Evolutionary conservation across 2,888 invertebrate genomes (phyloP).

Genomic region (Heterodera filipjevi): DNA sequence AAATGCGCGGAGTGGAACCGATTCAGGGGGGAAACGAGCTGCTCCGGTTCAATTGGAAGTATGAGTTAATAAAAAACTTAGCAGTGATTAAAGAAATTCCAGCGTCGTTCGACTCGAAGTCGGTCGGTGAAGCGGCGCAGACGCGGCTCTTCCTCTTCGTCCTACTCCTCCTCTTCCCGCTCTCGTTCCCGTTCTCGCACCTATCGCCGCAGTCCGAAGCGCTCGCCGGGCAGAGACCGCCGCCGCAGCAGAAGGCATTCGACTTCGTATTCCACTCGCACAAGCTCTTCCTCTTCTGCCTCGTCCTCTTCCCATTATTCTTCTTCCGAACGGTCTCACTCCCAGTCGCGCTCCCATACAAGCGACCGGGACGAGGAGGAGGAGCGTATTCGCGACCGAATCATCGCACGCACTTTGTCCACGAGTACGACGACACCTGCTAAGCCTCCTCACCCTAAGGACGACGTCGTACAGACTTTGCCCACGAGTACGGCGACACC

Average conservation of each 20-base stretch:
- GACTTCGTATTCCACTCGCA: not conserved
- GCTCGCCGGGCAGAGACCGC: not conserved
- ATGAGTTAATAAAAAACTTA: too few relatives aligned
- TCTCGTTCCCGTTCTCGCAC: slow-evolving; percentile 17
- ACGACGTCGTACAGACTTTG: not conserved
- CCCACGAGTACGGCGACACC: not conserved
- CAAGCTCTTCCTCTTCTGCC: not conserved
- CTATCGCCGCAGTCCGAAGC: slow-evolving; percentile 8
- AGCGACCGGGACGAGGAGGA: slow-evolving; percentile 13
- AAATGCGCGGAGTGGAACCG: too few relatives aligned
- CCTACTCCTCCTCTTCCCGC: slow-evolving; percentile 1
- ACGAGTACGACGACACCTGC: not conserved
- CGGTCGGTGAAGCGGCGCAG: not conserved
- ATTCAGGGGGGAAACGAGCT: too few relatives aligned
- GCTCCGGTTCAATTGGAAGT: too few relatives aligned
- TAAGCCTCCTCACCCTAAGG: not conserved
- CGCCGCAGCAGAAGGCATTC: not conserved
- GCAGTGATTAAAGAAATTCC: too few relatives aligned
- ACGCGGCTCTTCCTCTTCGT: not conserved
- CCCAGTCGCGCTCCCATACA: not conserved
- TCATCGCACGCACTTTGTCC: slow-evolving; percentile 7
- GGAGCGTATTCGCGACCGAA: slow-evolving; percentile 15
- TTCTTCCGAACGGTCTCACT: slow-evolving; percentile 8
- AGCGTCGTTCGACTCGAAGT: not conserved
- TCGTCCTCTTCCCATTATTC: slow-evolving; percentile 4